Evolutionary conservation across 2,888 invertebrate genomes (phyloP).

Genomic region (Acrocera orbiculus): DNA sequence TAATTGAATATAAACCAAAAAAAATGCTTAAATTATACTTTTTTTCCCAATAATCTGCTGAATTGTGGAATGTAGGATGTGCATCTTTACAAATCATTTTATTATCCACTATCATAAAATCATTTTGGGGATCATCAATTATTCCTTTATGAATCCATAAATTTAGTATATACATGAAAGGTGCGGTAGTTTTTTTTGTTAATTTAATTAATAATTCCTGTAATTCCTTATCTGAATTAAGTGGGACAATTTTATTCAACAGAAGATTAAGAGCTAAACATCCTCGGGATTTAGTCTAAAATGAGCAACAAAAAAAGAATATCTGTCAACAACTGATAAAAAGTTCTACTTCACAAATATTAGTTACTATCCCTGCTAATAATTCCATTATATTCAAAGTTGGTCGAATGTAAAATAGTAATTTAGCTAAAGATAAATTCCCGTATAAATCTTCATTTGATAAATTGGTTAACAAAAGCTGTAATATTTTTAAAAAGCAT

Average conservation of each 20-base stretch:
- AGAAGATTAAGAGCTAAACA: constrained; percentile 71
- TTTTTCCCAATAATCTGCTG: constrained; percentile 93
- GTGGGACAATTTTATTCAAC: constrained; percentile 59
- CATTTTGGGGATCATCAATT: constrained; percentile 78
- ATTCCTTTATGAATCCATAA: constrained; percentile 92
- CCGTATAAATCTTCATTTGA: constrained; percentile 59
- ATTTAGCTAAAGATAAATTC: constrained; percentile 64
- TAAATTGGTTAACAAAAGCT: constrained; percentile 56
- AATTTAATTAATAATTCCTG: constrained; percentile 67
- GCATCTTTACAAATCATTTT: constrained; percentile 67
- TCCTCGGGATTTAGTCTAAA: too few species aligned
- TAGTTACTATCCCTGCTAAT: constrained; percentile 54
- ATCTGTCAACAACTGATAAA: too few species aligned
- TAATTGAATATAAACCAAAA: neutral
- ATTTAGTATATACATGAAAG: constrained; percentile 80
- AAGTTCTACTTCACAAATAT: too few species aligned
- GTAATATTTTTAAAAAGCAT: constrained; percentile 1
- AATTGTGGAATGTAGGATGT: constrained; percentile 66
- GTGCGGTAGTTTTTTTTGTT: constrained; percentile 68
- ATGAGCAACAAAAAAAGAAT: too few species aligned
- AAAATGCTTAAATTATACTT: constrained; percentile 28
- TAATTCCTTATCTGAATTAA: constrained; percentile 55
- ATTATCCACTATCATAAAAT: constrained; percentile 85
- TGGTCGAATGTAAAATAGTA: constrained; percentile 80
- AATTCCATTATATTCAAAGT: constrained; percentile 72